These are phyloP conservation scores for Heterotilapia buettikoferi DNA, from an alignment of 2,113 vertebrate genomes.

Conservation along the genomic window DNA sequence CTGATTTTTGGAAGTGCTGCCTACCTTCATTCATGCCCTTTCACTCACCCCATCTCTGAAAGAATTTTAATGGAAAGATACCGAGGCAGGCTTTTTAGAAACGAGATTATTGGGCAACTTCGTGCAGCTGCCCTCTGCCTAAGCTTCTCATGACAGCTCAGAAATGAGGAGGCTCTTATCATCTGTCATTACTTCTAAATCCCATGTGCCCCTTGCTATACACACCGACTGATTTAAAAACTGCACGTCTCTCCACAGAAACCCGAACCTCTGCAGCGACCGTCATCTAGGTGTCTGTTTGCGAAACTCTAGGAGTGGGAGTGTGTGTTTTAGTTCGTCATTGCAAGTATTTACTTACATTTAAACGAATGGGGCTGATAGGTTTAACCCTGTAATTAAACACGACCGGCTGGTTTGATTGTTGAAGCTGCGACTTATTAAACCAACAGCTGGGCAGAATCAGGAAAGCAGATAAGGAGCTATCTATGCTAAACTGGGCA, in stretches of 20 bases:
- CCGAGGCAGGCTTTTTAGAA: constrained; percentile 34
- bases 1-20: background rate
- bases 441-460: constrained; percentile 27
- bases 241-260: background rate
- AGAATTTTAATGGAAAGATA: constrained; percentile 56
- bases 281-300: constrained; percentile 4
- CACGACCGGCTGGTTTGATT: constrained; percentile 18
- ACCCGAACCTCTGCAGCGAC: background rate
- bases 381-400: constrained; percentile 43
- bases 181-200: constrained; percentile 43
- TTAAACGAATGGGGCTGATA: constrained; percentile 13
- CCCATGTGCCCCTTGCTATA: background rate
- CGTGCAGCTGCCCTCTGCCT: constrained; percentile 39
- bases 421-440: constrained; percentile 30
- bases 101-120: constrained; percentile 41
- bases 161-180: constrained; percentile 50
- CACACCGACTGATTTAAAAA: constrained; percentile 20
- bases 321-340: constrained; percentile 11
- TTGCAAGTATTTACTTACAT: constrained; percentile 21
- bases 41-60: constrained; percentile 28
- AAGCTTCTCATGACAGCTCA: constrained; percentile 50
- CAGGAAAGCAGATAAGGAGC: constrained; percentile 51
- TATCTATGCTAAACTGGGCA: constrained; percentile 29
- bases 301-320: background rate
- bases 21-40: constrained; percentile 7